These are phyloP conservation scores for Petrocephalus microphthalmus DNA, from an alignment of 2,113 vertebrate species.

Conservation along the genomic window DNA sequence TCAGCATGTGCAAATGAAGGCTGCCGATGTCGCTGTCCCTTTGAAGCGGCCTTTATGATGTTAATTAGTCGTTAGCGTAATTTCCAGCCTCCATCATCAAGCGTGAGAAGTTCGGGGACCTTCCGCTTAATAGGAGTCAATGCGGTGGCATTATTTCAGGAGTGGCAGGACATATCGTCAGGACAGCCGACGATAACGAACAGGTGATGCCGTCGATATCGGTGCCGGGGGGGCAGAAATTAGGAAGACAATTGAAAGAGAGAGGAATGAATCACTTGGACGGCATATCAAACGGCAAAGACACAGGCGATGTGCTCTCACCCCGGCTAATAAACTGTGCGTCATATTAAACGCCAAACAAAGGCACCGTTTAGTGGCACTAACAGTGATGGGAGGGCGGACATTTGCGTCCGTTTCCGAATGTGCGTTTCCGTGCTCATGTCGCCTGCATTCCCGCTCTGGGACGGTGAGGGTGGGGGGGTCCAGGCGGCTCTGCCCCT, in stretches of 20 bases:
- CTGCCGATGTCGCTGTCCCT: conserved; percentile 58
- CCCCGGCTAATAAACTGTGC: conserved; percentile 56
- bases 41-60: conserved; percentile 68
- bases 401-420: conserved; percentile 55
- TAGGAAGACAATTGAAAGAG: conserved; percentile 66
- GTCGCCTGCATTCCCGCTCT: background rate
- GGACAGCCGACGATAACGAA: conserved; percentile 61
- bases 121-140: conserved; percentile 58
- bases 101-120: conserved; percentile 65
- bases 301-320: conserved; percentile 52
- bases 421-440: conserved; percentile 38
- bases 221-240: conserved; percentile 46
- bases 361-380: conserved; percentile 48
- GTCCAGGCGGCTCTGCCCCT: background rate
- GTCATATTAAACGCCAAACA: conserved; percentile 64
- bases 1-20: conserved; percentile 68
- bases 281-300: conserved; percentile 62
- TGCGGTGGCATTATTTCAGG: conserved; percentile 58
- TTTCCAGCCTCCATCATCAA: conserved; percentile 58
- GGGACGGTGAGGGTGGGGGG: background rate
- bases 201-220: conserved; percentile 63
- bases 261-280: conserved; percentile 64
- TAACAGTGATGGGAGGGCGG: conserved; percentile 52
- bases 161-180: conserved; percentile 58
- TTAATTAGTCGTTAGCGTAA: conserved; percentile 69